Evolutionary conservation across 1,140 invertebrate genomes (phyloP).

Genomic region (Diabrotica virgifera): DNA sequence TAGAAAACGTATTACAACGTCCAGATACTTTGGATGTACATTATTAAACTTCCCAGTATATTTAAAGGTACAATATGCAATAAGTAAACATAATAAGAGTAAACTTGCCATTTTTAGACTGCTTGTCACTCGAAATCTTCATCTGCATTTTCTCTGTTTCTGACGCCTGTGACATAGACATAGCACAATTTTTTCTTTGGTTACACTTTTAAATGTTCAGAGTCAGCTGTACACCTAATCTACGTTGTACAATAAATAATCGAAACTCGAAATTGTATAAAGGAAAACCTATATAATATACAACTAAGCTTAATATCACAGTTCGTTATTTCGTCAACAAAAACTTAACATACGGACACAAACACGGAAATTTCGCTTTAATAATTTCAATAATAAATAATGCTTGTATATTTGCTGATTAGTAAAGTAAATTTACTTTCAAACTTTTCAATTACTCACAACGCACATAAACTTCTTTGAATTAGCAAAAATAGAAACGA

Average conservation of each 20-base stretch:
- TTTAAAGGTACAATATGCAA: neutral
- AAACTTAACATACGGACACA: slow-evolving; percentile 42
- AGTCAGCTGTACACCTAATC: slow-evolving; percentile 33
- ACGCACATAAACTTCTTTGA: slow-evolving; percentile 33
- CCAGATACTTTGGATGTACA: neutral
- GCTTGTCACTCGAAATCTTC: slow-evolving; percentile 27
- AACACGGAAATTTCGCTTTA: slow-evolving; percentile 36
- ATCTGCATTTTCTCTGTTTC: slow-evolving; percentile 28
- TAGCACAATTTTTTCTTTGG: slow-evolving; percentile 33
- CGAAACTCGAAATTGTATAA: slow-evolving; percentile 41
- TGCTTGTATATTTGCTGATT: slow-evolving; percentile 30
- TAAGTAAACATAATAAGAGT: neutral
- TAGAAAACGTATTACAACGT: too few relatives aligned
- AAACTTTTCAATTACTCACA: slow-evolving; percentile 25
- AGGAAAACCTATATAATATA: slow-evolving; percentile 39
- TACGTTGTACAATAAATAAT: slow-evolving; percentile 41
- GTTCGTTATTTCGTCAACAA: slow-evolving; percentile 43
- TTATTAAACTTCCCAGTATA: neutral
- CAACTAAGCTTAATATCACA: slow-evolving; percentile 46
- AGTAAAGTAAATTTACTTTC: slow-evolving; percentile 24
- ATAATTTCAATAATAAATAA: slow-evolving; percentile 30
- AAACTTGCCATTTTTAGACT: slow-evolving; percentile 34
- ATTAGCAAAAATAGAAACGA: slow-evolving; percentile 45
- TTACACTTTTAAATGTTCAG: slow-evolving; percentile 24
- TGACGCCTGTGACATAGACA: slow-evolving; percentile 33